Evolutionary conservation across 2,888 invertebrate genomes (phyloP).

Genomic region (Brachyopa scutellaris): DNA sequence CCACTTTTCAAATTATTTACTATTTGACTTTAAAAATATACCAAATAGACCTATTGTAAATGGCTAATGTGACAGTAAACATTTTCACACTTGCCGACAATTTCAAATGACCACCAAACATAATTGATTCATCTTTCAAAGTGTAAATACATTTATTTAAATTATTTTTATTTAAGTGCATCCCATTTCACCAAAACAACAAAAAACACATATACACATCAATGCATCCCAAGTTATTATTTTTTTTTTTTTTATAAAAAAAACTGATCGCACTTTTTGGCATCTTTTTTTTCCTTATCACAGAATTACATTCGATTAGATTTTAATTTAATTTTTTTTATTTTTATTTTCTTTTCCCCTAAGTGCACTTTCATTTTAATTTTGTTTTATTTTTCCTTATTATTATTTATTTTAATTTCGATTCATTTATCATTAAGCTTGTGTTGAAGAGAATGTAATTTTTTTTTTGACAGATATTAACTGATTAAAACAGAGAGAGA

Average conservation of each 20-base stretch:
- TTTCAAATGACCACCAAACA: slow-evolving; percentile 36
- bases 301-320: slow-evolving; percentile 48
- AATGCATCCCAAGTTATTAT: slow-evolving; percentile 27
- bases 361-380: slow-evolving; percentile 45
- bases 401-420: slow-evolving; percentile 29
- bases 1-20: too few relatives aligned
- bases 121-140: neutral
- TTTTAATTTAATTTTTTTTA: too few relatives aligned
- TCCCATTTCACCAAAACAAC: slow-evolving; percentile 33
- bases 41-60: too few relatives aligned
- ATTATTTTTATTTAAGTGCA: slow-evolving; percentile 33
- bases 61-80: too few relatives aligned
- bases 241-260: slow-evolving; percentile 7
- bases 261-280: slow-evolving; percentile 25
- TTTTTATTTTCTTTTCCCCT: slow-evolving; percentile 19
- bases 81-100: too few relatives aligned
- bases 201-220: slow-evolving; percentile 23
- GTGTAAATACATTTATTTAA: slow-evolving; percentile 42
- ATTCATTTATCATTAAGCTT: slow-evolving; percentile 75
- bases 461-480: slow-evolving; percentile 30
- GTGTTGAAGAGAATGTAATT: slow-evolving; percentile 74
- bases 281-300: neutral
- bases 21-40: too few relatives aligned
- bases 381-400: slow-evolving; percentile 38
- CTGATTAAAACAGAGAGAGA: slow-evolving; percentile 31